Evolutionary conservation across 2,888 invertebrate genomes (phyloP), one percentile per base, ranked within the genome.

Genomic region (Dicyrtoma fusca): DNA sequence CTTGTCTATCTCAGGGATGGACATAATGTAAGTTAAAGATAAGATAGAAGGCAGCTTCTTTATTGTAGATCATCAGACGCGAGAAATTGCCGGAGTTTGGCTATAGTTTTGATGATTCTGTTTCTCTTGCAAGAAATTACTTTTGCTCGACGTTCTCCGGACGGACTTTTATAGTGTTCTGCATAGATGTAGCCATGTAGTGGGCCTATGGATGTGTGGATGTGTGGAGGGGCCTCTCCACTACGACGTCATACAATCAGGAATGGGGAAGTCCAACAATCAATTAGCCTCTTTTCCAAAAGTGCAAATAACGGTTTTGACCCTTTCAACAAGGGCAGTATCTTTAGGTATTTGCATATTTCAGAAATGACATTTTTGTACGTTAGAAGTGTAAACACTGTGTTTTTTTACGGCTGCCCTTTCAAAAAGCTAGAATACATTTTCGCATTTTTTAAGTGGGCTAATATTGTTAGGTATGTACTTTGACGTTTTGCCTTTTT

Each of bases 121-220:
- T 75, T 75, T 75, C 75, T 75, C 73, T 72, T 71, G 66, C 71
- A 75, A 75, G 75, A 75, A 75, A 75, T 72, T 75, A 72, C 75
- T 74, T 73, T 75, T 74, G 61, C 71, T 74, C 70, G 63, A 72
- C 61, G 62, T 69, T 72, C 71, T 73, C 69, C 69, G 44, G 63
- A 23, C 69, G 44, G 63, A 23, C 55, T 74, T 26, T 25, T n/a
- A n/a, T 21, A 25, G 49, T 70, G 19, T 57, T 59, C 23, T 55
- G 21, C n/a, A n/a, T n/a, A n/a, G n/a, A n/a, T n/a, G n/a, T n/a
- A n/a, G n/a, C n/a, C n/a, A n/a, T n/a, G n/a, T n/a, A n/a, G n/a
- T 47, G 17, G n/a, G 62, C 4, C 17, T 62, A 19, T 61, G 34
- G 34, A 34, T 3, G 4, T 34, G 34, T 3, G 42, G 6, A 14